phyloP scores from a whole-genome alignment of 2,113 vertebrate genomes.

The Manacus vitellinus region DNA sequence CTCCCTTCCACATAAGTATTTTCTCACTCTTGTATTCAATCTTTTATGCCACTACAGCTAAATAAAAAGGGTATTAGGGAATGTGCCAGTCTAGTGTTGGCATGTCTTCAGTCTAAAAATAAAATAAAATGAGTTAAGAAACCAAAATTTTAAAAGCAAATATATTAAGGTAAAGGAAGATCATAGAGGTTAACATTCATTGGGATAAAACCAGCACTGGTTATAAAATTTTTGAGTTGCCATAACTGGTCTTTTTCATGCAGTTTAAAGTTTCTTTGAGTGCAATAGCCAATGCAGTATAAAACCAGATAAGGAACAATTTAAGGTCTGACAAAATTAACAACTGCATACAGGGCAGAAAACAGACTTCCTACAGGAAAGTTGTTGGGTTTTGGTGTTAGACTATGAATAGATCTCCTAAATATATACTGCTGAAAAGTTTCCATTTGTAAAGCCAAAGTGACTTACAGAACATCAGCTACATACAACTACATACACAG shows the following conservation, averaged over 20 bases:
- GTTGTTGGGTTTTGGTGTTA: not conserved
- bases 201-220: not conserved
- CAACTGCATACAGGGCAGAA: not conserved
- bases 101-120: not conserved
- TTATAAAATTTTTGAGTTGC: not conserved
- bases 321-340: not conserved
- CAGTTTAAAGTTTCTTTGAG: not conserved
- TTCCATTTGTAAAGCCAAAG: not conserved
- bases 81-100: not conserved
- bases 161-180: not conserved
- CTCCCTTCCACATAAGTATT: not conserved
- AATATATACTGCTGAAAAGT: not conserved
- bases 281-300: accelerated
- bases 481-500: not conserved
- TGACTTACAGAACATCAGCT: not conserved
- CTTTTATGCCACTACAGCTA: not conserved
- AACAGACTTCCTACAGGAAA: not conserved
- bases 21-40: not conserved
- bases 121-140: not conserved
- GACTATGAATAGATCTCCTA: not conserved
- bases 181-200: not conserved
- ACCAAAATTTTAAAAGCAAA: not conserved
- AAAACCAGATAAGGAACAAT: not conserved
- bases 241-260: not conserved
- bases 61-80: not conserved